Evolutionary conservation across 2,797 vertebrate species (phyloP), one percentile per base, ranked within the genome.

Genomic region (Danio jaintianensis): DNA sequence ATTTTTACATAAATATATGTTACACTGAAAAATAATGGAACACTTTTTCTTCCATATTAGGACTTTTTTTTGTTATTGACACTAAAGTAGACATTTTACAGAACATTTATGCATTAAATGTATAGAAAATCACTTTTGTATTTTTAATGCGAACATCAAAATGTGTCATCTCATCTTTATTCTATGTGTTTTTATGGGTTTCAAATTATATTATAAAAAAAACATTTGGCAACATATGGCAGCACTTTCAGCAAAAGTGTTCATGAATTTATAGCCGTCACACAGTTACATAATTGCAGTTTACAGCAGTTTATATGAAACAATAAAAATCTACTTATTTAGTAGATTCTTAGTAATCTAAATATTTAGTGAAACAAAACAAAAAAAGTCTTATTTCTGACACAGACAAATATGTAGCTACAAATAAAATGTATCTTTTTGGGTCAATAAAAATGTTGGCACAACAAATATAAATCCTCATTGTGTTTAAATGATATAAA

Each of bases 171-270:
- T 29, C 29, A 29, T 29, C 29, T 29, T 1, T 29, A 29, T 29
- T 29, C 29, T 29, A 29, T 1, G 29, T 29, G 29, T 29, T 29
- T 29, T 29, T 9, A 38, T 12, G 40, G 61, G 5, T 43, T 63
- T 64, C 1, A 45, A 45, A 66, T 20, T 0, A n/a, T 6, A 15
- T 7, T 13, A 16, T 36, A 4, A 9, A 61, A n/a, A n/a, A 29
- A 9, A 38, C 38, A 16, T 61, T 38, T 61, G 38, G 8, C 5
- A 18, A 10, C 61, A 43, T 43, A 18, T 20, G 10, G 16, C 5
- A n/a, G 20, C n/a, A 64, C 20, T 66, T 47, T 63, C 61, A 64
- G 16, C 61, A 63, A 42, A 40, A 40, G 16, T 42, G 59, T 42
- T 42, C 5, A n/a, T 62, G 36, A 62, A 62, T 42, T 42, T 63